A percentile compares a stretch with the other conserved stretches of the same genome.
phyloP scores from a whole-genome alignment of 37 sponge, comb jelly and placozoan species.

The Theonella swinhoei region DNA sequence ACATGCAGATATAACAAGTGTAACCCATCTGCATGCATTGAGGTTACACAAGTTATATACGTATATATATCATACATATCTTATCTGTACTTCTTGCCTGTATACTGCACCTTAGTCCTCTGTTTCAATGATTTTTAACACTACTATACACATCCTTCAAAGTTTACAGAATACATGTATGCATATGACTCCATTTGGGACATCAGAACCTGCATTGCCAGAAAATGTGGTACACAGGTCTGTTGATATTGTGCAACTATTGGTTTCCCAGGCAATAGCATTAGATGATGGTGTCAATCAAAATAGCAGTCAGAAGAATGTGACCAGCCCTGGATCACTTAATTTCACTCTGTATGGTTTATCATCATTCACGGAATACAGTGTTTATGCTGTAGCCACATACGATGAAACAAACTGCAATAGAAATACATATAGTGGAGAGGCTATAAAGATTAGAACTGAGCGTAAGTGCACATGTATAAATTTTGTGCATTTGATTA shows the following conservation, averaged over 20 bases:
- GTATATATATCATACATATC: too few species aligned
- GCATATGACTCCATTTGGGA: neutral
- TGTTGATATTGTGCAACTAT: too few species aligned
- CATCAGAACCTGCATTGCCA: neutral
- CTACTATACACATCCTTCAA: too few species aligned
- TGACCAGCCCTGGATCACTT: neutral
- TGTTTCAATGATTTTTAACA: too few species aligned
- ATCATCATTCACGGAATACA: neutral
- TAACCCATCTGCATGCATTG: too few species aligned
- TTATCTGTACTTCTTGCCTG: too few species aligned
- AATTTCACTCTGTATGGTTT: neutral
- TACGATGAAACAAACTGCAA: neutral
- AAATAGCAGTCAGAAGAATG: neutral
- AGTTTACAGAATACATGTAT: neutral
- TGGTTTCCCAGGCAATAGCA: too few species aligned
- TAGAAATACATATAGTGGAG: neutral
- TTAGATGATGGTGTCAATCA: neutral
- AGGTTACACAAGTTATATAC: too few species aligned
- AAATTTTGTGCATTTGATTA: neutral
- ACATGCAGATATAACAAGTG: too few species aligned
- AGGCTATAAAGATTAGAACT: neutral
- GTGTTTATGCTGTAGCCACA: neutral
- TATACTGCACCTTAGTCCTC: too few species aligned
- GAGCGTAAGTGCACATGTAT: neutral
- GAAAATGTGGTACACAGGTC: too few species aligned